Conservation (phyloP, 2,797 vertebrate genomes). For the Pitangus sulphuratus region DNA sequence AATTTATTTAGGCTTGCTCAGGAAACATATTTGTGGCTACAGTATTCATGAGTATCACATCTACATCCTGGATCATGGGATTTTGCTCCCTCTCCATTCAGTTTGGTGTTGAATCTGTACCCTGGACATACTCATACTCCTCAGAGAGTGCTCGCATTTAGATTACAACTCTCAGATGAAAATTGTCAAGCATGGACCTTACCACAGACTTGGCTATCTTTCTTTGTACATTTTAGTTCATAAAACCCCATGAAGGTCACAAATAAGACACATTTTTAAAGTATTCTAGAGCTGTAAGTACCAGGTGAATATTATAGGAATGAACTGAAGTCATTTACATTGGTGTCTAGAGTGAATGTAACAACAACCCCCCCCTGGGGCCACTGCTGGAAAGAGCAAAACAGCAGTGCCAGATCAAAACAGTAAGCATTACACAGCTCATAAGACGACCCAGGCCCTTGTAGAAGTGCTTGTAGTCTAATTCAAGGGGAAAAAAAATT, state of each 20-base stretch:
- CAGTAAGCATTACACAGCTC: background rate
- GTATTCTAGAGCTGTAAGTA: background rate
- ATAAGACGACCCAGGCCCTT: background rate
- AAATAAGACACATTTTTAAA: background rate
- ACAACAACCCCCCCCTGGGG: background rate
- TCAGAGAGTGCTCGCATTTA: background rate
- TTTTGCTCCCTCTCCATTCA: background rate
- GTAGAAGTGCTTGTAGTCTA: background rate
- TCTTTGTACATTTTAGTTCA: background rate
- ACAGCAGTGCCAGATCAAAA: background rate
- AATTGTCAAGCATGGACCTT: accelerated
- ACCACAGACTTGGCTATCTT: background rate
- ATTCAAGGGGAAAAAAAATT: background rate
- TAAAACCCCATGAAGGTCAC: background rate
- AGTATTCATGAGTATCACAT: background rate
- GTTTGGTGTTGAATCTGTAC: background rate
- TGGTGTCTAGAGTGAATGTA: background rate
- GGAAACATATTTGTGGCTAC: background rate
- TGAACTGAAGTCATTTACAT: background rate
- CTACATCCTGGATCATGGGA: background rate
- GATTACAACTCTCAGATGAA: background rate
- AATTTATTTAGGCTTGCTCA: background rate
- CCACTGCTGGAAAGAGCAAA: background rate
- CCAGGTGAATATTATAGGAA: background rate
- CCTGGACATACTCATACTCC: background rate